Base-by-base conservation (phyloP, 2,888 invertebrate species). In the Limnephilus auricula region DNA sequence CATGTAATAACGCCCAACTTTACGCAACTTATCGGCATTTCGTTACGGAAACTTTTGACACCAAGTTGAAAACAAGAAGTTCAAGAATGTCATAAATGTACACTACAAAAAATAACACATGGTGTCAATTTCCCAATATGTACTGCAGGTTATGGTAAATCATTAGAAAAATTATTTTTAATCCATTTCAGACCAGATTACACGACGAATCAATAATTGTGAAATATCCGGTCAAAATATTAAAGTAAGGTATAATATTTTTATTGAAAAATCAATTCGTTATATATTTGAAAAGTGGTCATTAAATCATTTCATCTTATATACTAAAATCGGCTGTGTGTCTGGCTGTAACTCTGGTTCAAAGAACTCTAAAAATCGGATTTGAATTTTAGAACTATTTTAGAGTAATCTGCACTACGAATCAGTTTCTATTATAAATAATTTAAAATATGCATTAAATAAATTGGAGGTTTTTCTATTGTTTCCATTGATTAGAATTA, bases 41-140 rank as follows among this genome's bases (percentile, higher is more conserved):
- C 18, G 65, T 86, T 86, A 30, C 30, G 32, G 79, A 79, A 88
- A 79, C 79, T 37, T 89, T 79, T 37, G 89, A 79, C 89, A 86
- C 86, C 65, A 65, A 65, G 32, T 65, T 65, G 86, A 86, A 30
- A 50, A 86, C 40, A 85, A 84, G 84, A 34, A 32, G 82, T 32
- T 34, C 37, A 45, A 40, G 40, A 85, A 37, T 85, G 2, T 82
- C 82, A 82, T 82, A 34, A 34, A 32, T 34, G 34, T 32, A 34
- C 31, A 34, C 25, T 34, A 82, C 82, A 82, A 82, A 82, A 82
- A 82, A 82, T 37, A n/a, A 65, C 65, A 9, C 65, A n/a, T 25
- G 65, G 65, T 25, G 65, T n/a, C 25, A 10, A 65, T 65, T 65
- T 65, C 65, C n/a, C 65, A 65, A 65, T 25, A 65, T n/a, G n/a